Evolutionary conservation across 2,888 invertebrate genomes (phyloP).

Genomic region (Phanerotoma sp.): DNA sequence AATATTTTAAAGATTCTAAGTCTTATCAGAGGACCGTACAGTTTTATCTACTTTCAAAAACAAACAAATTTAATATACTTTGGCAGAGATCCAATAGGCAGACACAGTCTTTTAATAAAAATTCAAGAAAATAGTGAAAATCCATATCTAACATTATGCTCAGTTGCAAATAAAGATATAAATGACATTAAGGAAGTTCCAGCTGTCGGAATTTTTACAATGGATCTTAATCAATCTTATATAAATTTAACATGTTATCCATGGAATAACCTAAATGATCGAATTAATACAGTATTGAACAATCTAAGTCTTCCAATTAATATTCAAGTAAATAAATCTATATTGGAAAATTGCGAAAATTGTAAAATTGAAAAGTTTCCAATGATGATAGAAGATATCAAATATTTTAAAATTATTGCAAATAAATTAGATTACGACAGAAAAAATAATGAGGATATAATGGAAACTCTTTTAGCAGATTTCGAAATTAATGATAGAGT

Average conservation of each 20-base stretch:
- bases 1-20: conserved; percentile 60
- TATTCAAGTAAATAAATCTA: conserved; percentile 44
- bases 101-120: conserved; percentile 77
- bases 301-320: conserved; percentile 50
- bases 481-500: too few relatives aligned
- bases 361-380: too few relatives aligned
- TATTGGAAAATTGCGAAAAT: too few relatives aligned
- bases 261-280: conserved; percentile 52
- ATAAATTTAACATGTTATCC: conserved; percentile 57
- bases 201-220: conserved; percentile 63
- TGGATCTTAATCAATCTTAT: conserved; percentile 55
- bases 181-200: conserved; percentile 64
- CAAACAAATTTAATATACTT: conserved; percentile 68
- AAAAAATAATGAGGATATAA: too few relatives aligned
- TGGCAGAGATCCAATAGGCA: conserved; percentile 81
- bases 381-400: conserved; percentile 55
- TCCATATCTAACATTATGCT: conserved; percentile 39
- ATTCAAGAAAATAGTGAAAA: conserved; percentile 45
- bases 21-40: conserved; percentile 77
- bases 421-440: too few relatives aligned
- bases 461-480: too few relatives aligned
- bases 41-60: conserved; percentile 75
- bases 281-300: conserved; percentile 49
- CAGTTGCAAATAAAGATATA: conserved; percentile 56
- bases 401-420: too few relatives aligned